Evolutionary conservation across 2,888 invertebrate genomes (phyloP), one percentile per base, ranked within the genome.

Genomic region (Criorhina ranunculi): DNA sequence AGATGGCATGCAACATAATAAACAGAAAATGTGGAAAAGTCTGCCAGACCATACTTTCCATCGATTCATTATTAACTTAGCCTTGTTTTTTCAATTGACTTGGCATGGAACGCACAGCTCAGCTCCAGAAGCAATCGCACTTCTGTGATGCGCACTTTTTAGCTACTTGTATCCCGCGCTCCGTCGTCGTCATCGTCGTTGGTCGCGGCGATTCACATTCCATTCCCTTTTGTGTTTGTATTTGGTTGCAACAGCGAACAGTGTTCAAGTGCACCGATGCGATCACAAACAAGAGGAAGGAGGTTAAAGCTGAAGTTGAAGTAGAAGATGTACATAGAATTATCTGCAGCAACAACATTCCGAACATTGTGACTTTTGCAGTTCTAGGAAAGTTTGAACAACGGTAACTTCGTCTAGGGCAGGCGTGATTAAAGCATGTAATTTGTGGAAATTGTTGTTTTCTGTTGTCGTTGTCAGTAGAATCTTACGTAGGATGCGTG

Each of bases 51-150:
- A 33, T 66, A 64, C 69, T 69, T 70, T 75, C 55, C 75, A 70
- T 80, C 75, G 85, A 85, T 85, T 80, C 80, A 53, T 85, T 85
- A 85, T 85, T 69, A 80, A 67, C 85, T 85, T 75, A 80, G 80
- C 69, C 80, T 80, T 85, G 75, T 76, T 83, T 59, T 46, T 85
- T 69, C 70, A 80, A 80, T 80, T 76, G 75, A 76, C 80, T 85
- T 80, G 75, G 69, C 73, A 37, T 42, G 35, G 64, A 31, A 59
- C 42, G 57, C 66, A 67, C 31, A 35, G 33, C 49, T 49, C 5
- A 12, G 24, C 1, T 24, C 24, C 24, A 24, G 64, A 46, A 29
- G 35, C 2, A 11, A 7, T 3, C 7, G 9, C n/a, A 12, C n/a
- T 15, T 7, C 62, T 24, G 24, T 24, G 35, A 51, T 42, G 66